Evolutionary conservation across 2,113 vertebrate genomes (phyloP), one percentile per base, ranked within the genome.

Genomic region (Dermatemys mawii): DNA sequence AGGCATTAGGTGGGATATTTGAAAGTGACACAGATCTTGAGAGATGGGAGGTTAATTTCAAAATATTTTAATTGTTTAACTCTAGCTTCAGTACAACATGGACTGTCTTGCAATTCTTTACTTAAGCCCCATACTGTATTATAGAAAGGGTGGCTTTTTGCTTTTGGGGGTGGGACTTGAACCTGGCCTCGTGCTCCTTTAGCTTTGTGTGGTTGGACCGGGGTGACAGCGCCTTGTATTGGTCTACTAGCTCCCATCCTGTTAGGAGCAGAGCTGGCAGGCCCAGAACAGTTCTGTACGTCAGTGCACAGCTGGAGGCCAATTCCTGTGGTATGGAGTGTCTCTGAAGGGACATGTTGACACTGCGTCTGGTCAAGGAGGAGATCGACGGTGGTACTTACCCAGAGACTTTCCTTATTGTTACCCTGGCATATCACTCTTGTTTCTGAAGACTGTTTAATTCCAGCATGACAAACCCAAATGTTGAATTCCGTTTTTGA

Each of bases 41-140:
- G 26, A 78, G 49, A 3, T 55, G 38, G n/a, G 55, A 55, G 63
- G 44, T 53, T 82, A 57, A 35, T 6, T 46, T 38, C 27, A 44
- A 78, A 55, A 48, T 2, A 5, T 46, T 70, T 79, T 17, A 11
- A 2, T 3, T 19, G 17, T 35, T 1, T 29, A 22, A 53, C 3
- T 32, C 1, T 50, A 46, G 49, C 17, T 32, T 27, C 78, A 41
- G 9, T 60, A 21, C 26, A 11, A 2, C 9, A 0, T 0, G 0
- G 0, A 6, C 11, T 13, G 54, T 8, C 16, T 1, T 13, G 3
- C 32, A 12, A 16, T 4, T 1, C 60, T 60, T 29, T 8, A 1
- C 35, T 10, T 32, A n/a, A 41, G 76, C 60, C 63, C n/a, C 38
- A 75, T 6, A 2, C 41, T 54, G 53, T 5, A 21, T 46, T 63